Evolutionary conservation across 1,140 invertebrate species (phyloP).

Genomic region (Lutraria rhynchaena): DNA sequence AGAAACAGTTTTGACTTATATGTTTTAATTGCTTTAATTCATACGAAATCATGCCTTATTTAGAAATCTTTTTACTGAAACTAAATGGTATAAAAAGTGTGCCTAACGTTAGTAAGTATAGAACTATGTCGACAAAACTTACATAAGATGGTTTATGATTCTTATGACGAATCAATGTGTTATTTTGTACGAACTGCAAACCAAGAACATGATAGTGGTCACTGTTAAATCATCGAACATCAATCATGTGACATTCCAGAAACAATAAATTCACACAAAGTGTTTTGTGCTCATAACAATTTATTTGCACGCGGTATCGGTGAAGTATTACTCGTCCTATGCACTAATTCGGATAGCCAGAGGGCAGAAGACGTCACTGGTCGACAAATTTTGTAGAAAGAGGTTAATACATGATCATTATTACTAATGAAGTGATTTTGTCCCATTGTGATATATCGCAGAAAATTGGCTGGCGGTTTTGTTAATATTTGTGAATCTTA

Average conservation of each 20-base stretch:
- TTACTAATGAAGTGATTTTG: constrained; percentile 33
- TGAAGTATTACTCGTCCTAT: constrained; percentile 30
- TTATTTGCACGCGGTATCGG: constrained; percentile 5
- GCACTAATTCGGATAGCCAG: constrained; percentile 39
- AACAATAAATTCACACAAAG: constrained; percentile 45
- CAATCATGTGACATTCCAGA: constrained; percentile 16
- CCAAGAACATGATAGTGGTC: neutral
- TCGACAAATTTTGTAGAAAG: neutral
- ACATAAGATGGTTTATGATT: too few species aligned
- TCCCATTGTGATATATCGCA: neutral
- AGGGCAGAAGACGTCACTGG: constrained; percentile 27
- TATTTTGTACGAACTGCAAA: too few species aligned
- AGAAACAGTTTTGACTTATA: too few species aligned
- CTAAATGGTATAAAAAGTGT: too few species aligned
- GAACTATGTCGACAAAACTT: too few species aligned
- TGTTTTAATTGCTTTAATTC: too few species aligned
- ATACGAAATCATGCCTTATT: too few species aligned
- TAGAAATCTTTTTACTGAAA: too few species aligned
- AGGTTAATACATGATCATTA: constrained; percentile 34
- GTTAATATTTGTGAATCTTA: too few species aligned
- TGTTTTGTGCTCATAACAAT: constrained; percentile 46
- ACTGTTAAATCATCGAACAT: constrained; percentile 1
- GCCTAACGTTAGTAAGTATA: too few species aligned
- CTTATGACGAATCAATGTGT: too few species aligned
- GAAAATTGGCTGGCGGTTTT: neutral